Evolutionary conservation across 2,113 vertebrate species (phyloP), one percentile per base, ranked within the genome.

Genomic region (Elgaria multicarinata): DNA sequence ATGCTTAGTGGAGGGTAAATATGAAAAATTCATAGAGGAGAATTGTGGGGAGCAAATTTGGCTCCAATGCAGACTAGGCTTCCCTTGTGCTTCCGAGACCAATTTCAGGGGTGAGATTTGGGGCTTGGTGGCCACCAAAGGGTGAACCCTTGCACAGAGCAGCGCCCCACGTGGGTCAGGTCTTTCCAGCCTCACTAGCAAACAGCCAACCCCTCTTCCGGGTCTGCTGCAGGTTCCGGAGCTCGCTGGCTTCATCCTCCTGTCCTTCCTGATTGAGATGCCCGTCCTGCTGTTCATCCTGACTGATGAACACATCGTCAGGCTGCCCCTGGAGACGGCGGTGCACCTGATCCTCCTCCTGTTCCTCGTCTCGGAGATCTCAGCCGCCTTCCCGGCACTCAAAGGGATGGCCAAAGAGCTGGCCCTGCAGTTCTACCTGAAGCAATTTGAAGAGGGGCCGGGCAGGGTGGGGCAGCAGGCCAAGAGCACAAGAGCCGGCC

Each of bases 221-320:
- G 91, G 88, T 92, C 83, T 92, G 76, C 72, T 28, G 0, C 92
- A 98, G 98, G 97, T 98, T 58, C 98, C 98, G 0, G 97, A 98
- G 90, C 95, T 98, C 79, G 97, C 98, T 0, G 98, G 97, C 44
- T 98, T 98, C 96, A 97, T 98, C 94, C 96, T 98, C 33, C 95
- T 98, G 82, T 98, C 98, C 78, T 94, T 98, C 84, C 92, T 97
- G 77, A 97, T 98, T 92, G 98, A 98, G 96, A 96, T 98, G 86
- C 98, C 98, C 0, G 94, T 98, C n/a, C 92, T 98, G 89, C 97
- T 98, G 39, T 98, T 98, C 94, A 97, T 98, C 93, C 93, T 98
- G 93, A 97, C 64, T 0, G 98, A 98, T 78, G 93, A 96, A 84
- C 96, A 94, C 13, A 87, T 95, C 80, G 31, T 98, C 88, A 95